Evolutionary conservation across 2,888 invertebrate genomes (phyloP).

Genomic region (Caenorhabditis panamensis): DNA sequence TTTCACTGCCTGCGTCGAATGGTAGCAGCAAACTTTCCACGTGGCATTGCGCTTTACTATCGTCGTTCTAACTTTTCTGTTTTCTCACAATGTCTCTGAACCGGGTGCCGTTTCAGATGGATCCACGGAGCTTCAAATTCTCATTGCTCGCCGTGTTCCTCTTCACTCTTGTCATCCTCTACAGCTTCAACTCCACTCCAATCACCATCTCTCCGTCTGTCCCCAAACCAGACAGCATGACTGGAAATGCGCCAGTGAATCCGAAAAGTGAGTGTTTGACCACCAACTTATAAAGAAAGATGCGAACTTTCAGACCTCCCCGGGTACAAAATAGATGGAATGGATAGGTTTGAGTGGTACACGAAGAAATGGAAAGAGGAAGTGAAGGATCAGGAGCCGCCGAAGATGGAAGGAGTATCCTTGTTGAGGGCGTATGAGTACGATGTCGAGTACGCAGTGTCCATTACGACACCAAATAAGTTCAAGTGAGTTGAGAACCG

Average conservation of each 20-base stretch:
- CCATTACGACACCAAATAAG: slow-evolving; percentile 35
- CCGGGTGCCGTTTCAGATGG: slow-evolving; percentile 34
- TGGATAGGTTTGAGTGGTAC: slow-evolving; percentile 55
- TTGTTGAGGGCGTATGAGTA: slow-evolving; percentile 51
- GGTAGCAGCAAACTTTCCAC: too few species aligned
- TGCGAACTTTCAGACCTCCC: slow-evolving; percentile 23
- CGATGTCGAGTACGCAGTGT: slow-evolving; percentile 43
- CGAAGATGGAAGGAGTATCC: slow-evolving; percentile 26
- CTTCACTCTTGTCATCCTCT: slow-evolving; percentile 46
- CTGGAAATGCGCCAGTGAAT: background rate
- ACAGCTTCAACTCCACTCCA: slow-evolving; percentile 45
- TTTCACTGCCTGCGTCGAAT: background rate
- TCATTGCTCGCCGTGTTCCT: slow-evolving; percentile 29
- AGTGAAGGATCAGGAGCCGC: slow-evolving; percentile 32
- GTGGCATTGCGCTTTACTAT: too few species aligned
- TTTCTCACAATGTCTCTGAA: too few species aligned
- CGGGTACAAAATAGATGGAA: slow-evolving; percentile 43
- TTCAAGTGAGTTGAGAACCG: slow-evolving; percentile 36
- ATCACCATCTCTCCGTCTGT: background rate
- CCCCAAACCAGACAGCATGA: background rate
- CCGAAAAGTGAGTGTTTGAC: slow-evolving; percentile 43
- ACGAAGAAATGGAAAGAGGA: slow-evolving; percentile 36
- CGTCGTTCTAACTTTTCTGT: too few species aligned
- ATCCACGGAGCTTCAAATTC: slow-evolving; percentile 36
- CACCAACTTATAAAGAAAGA: too few species aligned